A percentile compares a stretch with the other conserved stretches of the same genome.
These are phyloP conservation scores for Ctenodactylus gundi DNA, from an alignment of 2,113 vertebrate species.

Conservation along the genomic window DNA sequence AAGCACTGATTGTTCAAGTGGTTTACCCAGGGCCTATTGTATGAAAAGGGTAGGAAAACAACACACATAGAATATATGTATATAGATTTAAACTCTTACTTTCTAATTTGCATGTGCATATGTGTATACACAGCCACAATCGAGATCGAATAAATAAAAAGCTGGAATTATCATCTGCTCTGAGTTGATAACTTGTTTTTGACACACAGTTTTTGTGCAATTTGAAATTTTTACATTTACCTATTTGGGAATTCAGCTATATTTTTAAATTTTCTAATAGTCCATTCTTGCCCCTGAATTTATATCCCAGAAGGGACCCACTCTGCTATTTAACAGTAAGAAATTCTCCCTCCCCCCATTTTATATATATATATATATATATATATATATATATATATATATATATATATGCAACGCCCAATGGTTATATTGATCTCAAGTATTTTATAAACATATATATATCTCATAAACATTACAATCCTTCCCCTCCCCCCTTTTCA, in stretches of 20 bases:
- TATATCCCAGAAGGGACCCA: fast-evolving
- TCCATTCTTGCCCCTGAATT: neutral
- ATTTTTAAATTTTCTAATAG: neutral
- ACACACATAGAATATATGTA: no score
- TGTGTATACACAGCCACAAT: no score
- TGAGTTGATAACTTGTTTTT: neutral
- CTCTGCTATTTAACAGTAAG: neutral
- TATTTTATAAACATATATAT: no score
- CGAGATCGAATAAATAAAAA: no score
- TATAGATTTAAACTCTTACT: neutral
- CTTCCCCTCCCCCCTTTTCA: no score
- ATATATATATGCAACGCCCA: no score
- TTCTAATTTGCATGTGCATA: neutral
- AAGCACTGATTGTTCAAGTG: neutral
- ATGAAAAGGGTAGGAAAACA: neutral
- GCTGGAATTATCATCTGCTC: neutral
- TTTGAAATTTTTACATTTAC: neutral
- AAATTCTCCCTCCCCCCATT: no score
- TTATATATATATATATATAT: no score
- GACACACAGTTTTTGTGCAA: neutral
- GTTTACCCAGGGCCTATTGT: no score
- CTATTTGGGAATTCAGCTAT: neutral
- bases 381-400: no score
- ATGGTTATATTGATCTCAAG: no score
- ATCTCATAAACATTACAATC: no score